Percentiles rank a stretch among this genome's conserved stretches.
These are phyloP conservation scores for Bovichtus variegatus DNA, from an alignment of 2,797 vertebrate genomes.

Conservation along the genomic window DNA sequence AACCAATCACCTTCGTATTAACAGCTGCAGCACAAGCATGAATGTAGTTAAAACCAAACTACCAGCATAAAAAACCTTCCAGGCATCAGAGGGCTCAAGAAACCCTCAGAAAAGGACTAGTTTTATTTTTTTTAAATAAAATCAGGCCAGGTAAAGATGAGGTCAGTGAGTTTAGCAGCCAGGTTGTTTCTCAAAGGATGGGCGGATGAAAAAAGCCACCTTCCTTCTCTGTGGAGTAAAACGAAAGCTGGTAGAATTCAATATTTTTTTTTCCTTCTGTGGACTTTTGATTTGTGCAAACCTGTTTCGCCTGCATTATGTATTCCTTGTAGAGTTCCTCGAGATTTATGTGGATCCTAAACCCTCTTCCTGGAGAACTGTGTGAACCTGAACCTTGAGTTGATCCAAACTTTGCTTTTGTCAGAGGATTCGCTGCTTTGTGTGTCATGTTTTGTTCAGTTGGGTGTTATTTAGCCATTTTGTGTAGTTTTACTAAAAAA, in stretches of 20 bases:
- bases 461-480: constrained; percentile 64
- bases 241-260: constrained; percentile 78
- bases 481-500: constrained; percentile 75
- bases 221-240: constrained; percentile 84
- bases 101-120: constrained; percentile 52
- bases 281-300: constrained; percentile 72
- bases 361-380: constrained; percentile 69
- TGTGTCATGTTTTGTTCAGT: constrained; percentile 64
- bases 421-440: constrained; percentile 82
- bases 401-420: constrained; percentile 70
- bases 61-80: constrained; percentile 69
- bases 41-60: constrained; percentile 77
- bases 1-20: constrained; percentile 68
- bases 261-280: constrained; percentile 71
- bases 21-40: constrained; percentile 76
- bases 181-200: constrained; percentile 38
- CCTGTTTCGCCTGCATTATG: constrained; percentile 70
- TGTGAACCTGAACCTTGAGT: constrained; percentile 61
- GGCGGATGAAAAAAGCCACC: constrained; percentile 81
- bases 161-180: constrained; percentile 39
- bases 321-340: constrained; percentile 68
- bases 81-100: constrained; percentile 53
- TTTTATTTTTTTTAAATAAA: constrained; percentile 46
- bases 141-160: constrained; percentile 27
- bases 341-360: constrained; percentile 74